These are phyloP conservation scores for Chrysolina oricalcia DNA, from an alignment of 2,888 invertebrate genomes.

Conservation along the genomic window DNA sequence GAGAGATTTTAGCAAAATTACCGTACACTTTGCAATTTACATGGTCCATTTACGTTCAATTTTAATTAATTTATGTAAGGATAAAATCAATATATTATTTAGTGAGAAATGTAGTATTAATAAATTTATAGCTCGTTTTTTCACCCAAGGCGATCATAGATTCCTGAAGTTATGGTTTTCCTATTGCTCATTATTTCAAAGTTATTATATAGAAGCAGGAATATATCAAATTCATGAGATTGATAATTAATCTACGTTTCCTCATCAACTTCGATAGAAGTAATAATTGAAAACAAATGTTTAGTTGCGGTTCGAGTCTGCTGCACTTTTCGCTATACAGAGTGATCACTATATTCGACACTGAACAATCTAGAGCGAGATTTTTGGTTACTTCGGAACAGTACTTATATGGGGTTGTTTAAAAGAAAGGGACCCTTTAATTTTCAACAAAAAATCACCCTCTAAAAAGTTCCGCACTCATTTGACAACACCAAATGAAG, in stretches of 20 bases:
- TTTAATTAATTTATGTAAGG: conserved; percentile 42
- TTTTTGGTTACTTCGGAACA: too few species aligned
- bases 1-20: conserved; percentile 33
- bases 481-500: too few species aligned
- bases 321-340: too few species aligned
- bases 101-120: conserved; percentile 33
- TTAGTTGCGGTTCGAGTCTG: too few species aligned
- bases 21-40: conserved; percentile 38
- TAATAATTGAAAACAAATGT: too few species aligned
- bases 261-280: neutral
- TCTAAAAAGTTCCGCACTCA: too few species aligned
- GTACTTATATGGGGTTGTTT: too few species aligned
- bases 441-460: too few species aligned
- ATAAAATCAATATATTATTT: conserved; percentile 44
- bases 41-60: conserved; percentile 42
- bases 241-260: conserved; percentile 21
- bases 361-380: too few species aligned
- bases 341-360: too few species aligned
- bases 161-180: conserved; percentile 41
- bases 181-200: conserved; percentile 45
- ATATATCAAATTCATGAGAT: conserved; percentile 38
- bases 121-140: conserved; percentile 32
- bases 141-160: conserved; percentile 23
- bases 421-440: too few species aligned
- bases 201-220: conserved; percentile 41